Evolutionary conservation across 2,888 invertebrate genomes (phyloP).

Genomic region (Latrodectus hesperus): DNA sequence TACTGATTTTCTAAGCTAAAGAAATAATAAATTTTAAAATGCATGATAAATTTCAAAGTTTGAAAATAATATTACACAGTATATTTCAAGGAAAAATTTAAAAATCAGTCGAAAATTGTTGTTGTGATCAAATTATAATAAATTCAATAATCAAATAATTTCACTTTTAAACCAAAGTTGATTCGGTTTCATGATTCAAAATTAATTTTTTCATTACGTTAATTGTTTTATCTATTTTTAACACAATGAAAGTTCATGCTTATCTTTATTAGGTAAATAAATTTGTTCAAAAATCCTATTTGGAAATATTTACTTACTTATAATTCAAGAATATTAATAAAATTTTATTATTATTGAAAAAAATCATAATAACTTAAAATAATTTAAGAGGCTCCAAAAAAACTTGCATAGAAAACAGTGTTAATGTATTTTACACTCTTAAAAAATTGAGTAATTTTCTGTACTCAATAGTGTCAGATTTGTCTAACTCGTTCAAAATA

Average conservation of each 20-base stretch:
- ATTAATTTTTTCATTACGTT: neutral
- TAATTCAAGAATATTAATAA: neutral
- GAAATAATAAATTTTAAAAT: too few relatives aligned
- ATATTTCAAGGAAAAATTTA: too few relatives aligned
- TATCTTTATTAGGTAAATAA: neutral
- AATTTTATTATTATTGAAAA: neutral
- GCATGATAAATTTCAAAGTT: too few relatives aligned
- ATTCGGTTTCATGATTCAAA: neutral
- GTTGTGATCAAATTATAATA: neutral
- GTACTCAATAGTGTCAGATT: neutral
- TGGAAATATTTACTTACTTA: neutral
- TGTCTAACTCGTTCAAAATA: neutral
- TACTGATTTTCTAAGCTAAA: too few relatives aligned
- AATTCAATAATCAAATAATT: neutral
- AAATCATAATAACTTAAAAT: neutral
- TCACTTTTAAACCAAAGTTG: neutral
- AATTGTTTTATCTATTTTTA: neutral
- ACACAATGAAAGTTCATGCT: neutral
- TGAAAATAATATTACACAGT: too few relatives aligned
- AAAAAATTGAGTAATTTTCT: neutral
- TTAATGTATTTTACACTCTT: neutral
- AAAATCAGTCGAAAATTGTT: neutral
- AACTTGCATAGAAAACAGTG: neutral
- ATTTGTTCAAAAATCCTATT: neutral
- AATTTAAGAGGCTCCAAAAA: neutral